Percentiles rank a stretch among this genome's conserved stretches.
These are phyloP conservation scores for Streblospio benedicti DNA, from an alignment of 1,140 invertebrate genomes.

Conservation along the genomic window DNA sequence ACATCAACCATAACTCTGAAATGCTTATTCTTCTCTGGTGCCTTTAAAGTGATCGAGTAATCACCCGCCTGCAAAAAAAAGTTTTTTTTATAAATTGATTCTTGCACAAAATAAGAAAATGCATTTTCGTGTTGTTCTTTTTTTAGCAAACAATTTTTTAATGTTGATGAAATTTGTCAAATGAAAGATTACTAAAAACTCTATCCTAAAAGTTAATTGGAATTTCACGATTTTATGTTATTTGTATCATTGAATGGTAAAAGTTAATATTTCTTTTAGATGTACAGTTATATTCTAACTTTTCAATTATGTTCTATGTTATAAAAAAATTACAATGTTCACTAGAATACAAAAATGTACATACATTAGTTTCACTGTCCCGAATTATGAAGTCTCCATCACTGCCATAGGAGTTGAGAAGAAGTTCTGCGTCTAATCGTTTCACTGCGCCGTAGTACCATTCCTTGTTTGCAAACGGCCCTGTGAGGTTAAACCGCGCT, in stretches of 20 bases:
- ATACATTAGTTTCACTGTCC: slow-evolving; percentile 97
- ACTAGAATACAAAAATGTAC: slow-evolving; percentile 39
- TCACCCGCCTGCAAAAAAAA: slow-evolving; percentile 76
- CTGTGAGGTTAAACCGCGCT: slow-evolving; percentile 32
- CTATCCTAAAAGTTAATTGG: too few relatives aligned
- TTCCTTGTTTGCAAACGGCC: slow-evolving; percentile 38
- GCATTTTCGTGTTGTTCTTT: neutral
- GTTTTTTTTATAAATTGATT: too few relatives aligned
- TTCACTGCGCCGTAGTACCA: slow-evolving; percentile 98
- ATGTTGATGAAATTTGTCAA: too few relatives aligned
- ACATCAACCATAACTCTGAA: slow-evolving; percentile 96
- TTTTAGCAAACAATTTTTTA: too few relatives aligned
- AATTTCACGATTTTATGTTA: too few relatives aligned
- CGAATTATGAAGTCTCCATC: slow-evolving; percentile 97
- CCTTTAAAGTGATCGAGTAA: slow-evolving; percentile 96
- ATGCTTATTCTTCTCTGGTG: slow-evolving; percentile 94
- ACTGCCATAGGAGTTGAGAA: slow-evolving; percentile 85
- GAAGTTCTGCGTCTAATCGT: slow-evolving; percentile 84
- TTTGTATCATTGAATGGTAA: too few relatives aligned
- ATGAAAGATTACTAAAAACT: too few relatives aligned
- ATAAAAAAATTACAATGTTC: too few relatives aligned
- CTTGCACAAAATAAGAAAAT: too few relatives aligned
- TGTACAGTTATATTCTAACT: too few relatives aligned
- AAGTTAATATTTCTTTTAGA: too few relatives aligned
- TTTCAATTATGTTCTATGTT: too few relatives aligned